Percentiles rank a stretch among this genome's conserved stretches.
phyloP scores from a whole-genome alignment of 2,888 invertebrate species.

The Cryptocheilus praepositus region DNA sequence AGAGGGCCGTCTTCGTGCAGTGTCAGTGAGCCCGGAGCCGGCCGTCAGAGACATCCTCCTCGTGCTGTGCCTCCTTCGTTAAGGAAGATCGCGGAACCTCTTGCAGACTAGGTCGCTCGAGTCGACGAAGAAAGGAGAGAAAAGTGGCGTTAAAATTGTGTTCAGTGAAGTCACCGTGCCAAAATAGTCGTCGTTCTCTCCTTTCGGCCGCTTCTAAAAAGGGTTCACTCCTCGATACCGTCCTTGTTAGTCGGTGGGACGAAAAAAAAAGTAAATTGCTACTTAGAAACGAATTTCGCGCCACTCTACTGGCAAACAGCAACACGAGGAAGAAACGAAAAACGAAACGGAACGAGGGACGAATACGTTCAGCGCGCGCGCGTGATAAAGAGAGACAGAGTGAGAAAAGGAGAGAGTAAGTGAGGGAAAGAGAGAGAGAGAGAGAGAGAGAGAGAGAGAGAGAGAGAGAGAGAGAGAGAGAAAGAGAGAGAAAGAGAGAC shows the following conservation, averaged over 20 bases:
- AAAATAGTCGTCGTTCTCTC: slow-evolving; percentile 1
- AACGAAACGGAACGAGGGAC: too few species aligned
- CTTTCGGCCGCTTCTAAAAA: slow-evolving; percentile 20
- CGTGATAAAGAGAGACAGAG: slow-evolving; percentile 20
- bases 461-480: slow-evolving; percentile 33
- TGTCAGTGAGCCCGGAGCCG: too few species aligned
- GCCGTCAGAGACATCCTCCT: too few species aligned
- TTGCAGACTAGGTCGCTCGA: neutral
- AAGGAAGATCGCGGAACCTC: too few species aligned
- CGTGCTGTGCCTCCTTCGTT: too few species aligned
- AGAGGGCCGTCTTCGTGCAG: too few species aligned
- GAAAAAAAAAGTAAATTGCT: slow-evolving; percentile 19
- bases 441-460: slow-evolving; percentile 31
- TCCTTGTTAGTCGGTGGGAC: slow-evolving; percentile 18
- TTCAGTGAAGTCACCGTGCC: too few species aligned
- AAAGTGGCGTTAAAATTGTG: neutral
- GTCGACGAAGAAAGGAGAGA: neutral
- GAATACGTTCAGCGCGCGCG: neutral
- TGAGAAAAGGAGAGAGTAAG: slow-evolving; percentile 32
- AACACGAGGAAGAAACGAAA: too few species aligned
- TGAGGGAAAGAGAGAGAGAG: slow-evolving; percentile 33
- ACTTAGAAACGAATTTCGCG: slow-evolving; percentile 4
- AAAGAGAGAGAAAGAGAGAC: too few species aligned
- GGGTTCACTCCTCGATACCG: slow-evolving; percentile 2
- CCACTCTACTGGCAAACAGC: neutral